A percentile compares a stretch with the other conserved stretches of the same genome.
phyloP scores from a whole-genome alignment of 2,888 invertebrate species.

The Hirtodrosophila alboralis region DNA sequence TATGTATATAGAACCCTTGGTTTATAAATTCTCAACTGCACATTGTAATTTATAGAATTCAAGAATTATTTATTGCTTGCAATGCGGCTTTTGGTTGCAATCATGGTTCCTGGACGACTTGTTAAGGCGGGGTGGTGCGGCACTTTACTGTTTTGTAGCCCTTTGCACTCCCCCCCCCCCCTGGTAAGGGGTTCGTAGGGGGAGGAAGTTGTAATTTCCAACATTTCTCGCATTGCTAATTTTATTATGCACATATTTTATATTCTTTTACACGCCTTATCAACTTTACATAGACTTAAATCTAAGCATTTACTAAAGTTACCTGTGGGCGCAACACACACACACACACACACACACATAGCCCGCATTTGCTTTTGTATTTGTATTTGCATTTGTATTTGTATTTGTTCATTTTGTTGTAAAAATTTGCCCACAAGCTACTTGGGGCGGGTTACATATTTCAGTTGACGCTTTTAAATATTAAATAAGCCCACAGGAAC shows the following conservation, averaged over 20 bases:
- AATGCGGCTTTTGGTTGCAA: conserved; percentile 1
- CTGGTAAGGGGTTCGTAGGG: background rate
- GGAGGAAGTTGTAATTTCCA: conserved; percentile 2
- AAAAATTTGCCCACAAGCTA: conserved; percentile 25
- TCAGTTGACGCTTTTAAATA: conserved; percentile 49
- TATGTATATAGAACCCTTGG: no score
- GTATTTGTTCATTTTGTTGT: conserved; percentile 38
- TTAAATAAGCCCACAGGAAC: conserved; percentile 38
- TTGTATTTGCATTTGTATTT: conserved; percentile 23
- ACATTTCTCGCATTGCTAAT: conserved; percentile 28
- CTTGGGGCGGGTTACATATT: conserved; percentile 25
- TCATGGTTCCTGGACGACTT: background rate
- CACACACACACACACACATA: background rate
- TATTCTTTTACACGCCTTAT: conserved; percentile 55
- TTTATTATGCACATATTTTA: conserved; percentile 60
- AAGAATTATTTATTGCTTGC: no score
- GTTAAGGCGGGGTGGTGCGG: no score
- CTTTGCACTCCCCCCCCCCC: no score
- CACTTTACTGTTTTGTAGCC: no score
- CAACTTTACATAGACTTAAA: conserved; percentile 51
- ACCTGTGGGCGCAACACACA: conserved; percentile 16
- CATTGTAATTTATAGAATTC: no score
- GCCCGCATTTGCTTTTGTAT: conserved; percentile 1
- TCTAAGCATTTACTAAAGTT: conserved; percentile 29
- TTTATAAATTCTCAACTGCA: no score